Conservation (phyloP, 1,140 invertebrate species). For the Dendrolimus punctatus region DNA sequence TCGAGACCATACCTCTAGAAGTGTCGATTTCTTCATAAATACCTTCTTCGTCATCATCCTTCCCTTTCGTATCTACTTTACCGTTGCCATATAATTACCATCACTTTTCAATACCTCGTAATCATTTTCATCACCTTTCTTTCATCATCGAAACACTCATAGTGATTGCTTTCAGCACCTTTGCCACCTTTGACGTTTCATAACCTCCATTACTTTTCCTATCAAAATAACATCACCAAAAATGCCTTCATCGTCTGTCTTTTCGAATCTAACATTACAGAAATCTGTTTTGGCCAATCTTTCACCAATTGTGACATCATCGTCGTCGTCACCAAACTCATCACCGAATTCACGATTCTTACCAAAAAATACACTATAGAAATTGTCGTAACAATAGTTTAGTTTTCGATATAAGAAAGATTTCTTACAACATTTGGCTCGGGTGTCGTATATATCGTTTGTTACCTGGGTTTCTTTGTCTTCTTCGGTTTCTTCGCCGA, state of each 20-base stretch:
- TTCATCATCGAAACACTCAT: no score
- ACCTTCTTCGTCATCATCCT: conserved; percentile 51
- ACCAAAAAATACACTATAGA: conserved; percentile 62
- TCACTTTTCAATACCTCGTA: no score
- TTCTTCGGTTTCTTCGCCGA: conserved; percentile 91
- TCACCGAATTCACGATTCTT: conserved; percentile 35
- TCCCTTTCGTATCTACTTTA: not conserved
- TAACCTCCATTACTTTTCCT: no score
- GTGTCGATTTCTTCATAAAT: conserved; percentile 65
- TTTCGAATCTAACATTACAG: no score
- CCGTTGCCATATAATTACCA: no score
- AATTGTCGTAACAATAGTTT: conserved; percentile 66
- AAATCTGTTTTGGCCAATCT: no score
- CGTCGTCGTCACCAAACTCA: conserved; percentile 32
- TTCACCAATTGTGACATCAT: not conserved
- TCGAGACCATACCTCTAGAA: conserved; percentile 44
- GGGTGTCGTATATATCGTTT: conserved; percentile 16
- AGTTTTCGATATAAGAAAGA: conserved; percentile 60
- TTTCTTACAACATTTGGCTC: conserved; percentile 34
- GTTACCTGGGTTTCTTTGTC: conserved; percentile 81
- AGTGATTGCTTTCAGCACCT: no score
- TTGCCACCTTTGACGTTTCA: no score
- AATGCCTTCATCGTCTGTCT: no score
- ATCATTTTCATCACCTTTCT: no score
- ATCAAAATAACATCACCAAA: no score